These are phyloP conservation scores for Pogonophryne albipinna DNA, from an alignment of 2,797 vertebrate genomes.

Conservation along the genomic window DNA sequence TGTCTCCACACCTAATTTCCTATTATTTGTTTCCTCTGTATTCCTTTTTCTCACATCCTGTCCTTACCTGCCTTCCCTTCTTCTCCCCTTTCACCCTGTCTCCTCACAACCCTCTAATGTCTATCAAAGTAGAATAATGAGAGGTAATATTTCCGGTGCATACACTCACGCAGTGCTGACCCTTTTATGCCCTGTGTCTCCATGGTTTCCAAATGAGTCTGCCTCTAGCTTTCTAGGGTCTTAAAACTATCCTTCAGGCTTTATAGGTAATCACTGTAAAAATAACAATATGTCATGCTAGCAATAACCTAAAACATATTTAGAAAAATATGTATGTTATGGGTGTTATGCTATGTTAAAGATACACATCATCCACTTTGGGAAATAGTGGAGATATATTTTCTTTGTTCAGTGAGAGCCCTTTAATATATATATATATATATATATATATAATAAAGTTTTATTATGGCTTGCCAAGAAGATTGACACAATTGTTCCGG, in stretches of 20 bases:
- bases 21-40: neutral
- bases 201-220: conserved; percentile 6
- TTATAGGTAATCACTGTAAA: conserved; percentile 1
- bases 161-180: neutral
- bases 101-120: conserved; percentile 29
- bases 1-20: neutral
- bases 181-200: conserved; percentile 9
- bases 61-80: conserved; percentile 15
- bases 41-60: conserved; percentile 9
- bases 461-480: conserved; percentile 11
- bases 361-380: neutral
- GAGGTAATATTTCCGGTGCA: conserved; percentile 28
- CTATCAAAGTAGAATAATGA: conserved; percentile 47
- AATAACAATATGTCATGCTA: neutral
- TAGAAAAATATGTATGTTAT: neutral
- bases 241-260: neutral
- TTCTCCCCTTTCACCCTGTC: conserved; percentile 12
- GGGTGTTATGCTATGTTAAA: neutral
- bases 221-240: conserved; percentile 6
- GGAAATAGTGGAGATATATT: conserved; percentile 1
- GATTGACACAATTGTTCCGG: neutral
- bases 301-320: neutral
- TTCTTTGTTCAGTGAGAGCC: neutral
- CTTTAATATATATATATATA: neutral
- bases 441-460: neutral